A percentile compares a stretch with the other conserved stretches of the same genome.
Evolutionary conservation across 2,797 vertebrate species (phyloP).

Genomic region (Florisuga fusca): DNA sequence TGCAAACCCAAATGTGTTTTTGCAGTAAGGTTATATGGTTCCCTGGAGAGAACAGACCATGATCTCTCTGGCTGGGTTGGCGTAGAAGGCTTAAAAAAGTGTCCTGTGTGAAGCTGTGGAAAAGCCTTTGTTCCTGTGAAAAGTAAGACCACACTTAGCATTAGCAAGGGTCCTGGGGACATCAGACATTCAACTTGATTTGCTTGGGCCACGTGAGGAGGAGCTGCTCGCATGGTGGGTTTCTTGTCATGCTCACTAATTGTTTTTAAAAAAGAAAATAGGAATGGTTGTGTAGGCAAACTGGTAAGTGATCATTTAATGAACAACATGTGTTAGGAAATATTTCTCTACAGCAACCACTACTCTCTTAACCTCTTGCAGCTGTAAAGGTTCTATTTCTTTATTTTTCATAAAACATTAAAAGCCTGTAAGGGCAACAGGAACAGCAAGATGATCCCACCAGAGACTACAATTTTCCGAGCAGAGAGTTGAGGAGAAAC

Average conservation of each 20-base stretch:
- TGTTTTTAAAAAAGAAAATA: slow-evolving; percentile 25
- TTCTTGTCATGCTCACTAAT: slow-evolving; percentile 16
- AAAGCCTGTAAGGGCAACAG: background rate
- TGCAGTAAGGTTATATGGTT: background rate
- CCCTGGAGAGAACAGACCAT: background rate
- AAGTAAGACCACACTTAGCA: background rate
- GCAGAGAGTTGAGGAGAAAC: slow-evolving; percentile 28
- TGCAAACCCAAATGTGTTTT: background rate
- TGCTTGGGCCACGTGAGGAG: background rate
- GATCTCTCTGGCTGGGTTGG: background rate
- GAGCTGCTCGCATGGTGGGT: background rate
- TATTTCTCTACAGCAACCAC: slow-evolving; percentile 33
- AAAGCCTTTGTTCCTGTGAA: slow-evolving; percentile 4
- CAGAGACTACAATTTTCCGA: slow-evolving; percentile 32
- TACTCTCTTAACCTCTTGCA: slow-evolving; percentile 48
- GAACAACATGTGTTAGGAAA: slow-evolving; percentile 48
- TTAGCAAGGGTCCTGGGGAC: background rate
- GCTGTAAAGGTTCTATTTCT: slow-evolving; percentile 52
- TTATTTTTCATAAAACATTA: slow-evolving; percentile 37
- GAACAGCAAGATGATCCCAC: slow-evolving; percentile 26
- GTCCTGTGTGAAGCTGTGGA: background rate
- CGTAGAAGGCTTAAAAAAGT: background rate
- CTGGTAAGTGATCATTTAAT: slow-evolving; percentile 58
- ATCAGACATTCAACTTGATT: background rate
- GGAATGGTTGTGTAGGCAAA: slow-evolving; percentile 43